These are phyloP conservation scores for Xyliphius kryptos DNA, from an alignment of 2,113 vertebrate genomes.

Conservation along the genomic window DNA sequence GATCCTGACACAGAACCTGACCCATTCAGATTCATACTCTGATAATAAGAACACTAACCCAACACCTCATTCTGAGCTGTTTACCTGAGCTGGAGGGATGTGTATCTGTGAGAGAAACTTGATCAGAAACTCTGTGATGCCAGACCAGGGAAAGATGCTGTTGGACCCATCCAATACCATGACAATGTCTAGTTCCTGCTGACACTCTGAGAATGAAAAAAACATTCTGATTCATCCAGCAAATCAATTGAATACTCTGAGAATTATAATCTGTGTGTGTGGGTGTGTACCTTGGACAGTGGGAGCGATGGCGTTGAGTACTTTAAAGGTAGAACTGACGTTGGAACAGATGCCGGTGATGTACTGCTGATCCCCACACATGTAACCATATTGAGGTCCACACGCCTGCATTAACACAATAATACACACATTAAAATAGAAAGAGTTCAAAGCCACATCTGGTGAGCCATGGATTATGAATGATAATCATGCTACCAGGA, in stretches of 20 bases:
- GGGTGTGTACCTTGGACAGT: conserved; percentile 74
- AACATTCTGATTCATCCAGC: too few species aligned
- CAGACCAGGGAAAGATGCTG: conserved; percentile 90
- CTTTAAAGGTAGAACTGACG: conserved; percentile 84
- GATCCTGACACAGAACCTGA: too few species aligned
- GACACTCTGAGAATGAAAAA: conserved; percentile 69
- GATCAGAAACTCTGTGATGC: conserved; percentile 74
- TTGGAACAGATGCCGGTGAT: conserved; percentile 92
- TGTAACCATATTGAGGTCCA: conserved; percentile 91
- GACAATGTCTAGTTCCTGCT: conserved; percentile 81
- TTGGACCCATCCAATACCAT: conserved; percentile 94
- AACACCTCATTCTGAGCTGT: conserved; percentile 14
- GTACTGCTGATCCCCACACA: conserved; percentile 85
- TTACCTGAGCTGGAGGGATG: conserved; percentile 87
- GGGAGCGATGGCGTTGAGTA: conserved; percentile 78
- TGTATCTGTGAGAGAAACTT: conserved; percentile 76
- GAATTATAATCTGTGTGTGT: conserved; percentile 20
- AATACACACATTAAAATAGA: too few species aligned
- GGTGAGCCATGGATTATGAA: conserved; percentile 15
- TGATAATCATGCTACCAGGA: conserved; percentile 74
- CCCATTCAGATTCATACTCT: neutral
- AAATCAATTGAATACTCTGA: too few species aligned
- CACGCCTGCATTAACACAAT: conserved; percentile 71
- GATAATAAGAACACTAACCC: neutral
- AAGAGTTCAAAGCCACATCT: too few species aligned